Base-by-base conservation (phyloP, 1,140 invertebrate species). In the Pogonognathellus flavescens region DNA sequence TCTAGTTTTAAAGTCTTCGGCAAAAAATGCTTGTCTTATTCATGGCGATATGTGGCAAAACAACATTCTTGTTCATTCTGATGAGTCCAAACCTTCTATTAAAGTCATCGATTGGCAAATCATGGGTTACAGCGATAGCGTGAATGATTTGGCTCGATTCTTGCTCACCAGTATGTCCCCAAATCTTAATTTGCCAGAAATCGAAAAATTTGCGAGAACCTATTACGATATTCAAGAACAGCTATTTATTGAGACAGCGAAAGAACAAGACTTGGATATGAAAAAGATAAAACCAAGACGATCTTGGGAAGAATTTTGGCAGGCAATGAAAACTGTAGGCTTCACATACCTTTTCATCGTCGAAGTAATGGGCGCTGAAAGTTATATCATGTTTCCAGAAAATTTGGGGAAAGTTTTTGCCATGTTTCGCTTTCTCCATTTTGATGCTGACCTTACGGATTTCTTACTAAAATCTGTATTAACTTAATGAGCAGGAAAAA, bases 41-140 rank as follows among this genome's bases (percentile, higher is more conserved):
- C 87, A 88, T 52, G 85, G 85, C 6, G 87, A 88, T 62, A 53
- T 88, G 50, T 88, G 87, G 87, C n/a, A 83, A 53, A 60, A 62
- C 1, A 88, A 88, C 25, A 52, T 84, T 11, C 53, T 88, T 41
- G 31, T 41, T 1, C 1, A 41, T 41, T 41, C 31, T 41, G 31
- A 41, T 6, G 31, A 1, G 31, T 3, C 31, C 13, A 66, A 66
- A 66, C 18, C 20, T 0, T 72, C 81, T 0, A 80, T 83, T 20
- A 86, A 86, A 62, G 25, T 84, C 31, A 87, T 87, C 18, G 87
- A 87, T 55, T 87, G 87, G 87, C 87, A 87, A 41, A 13, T 87
- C n/a, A 0, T 82, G 13, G 53, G 84, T 11, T 84, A 84, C 20
- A 83, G 16, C 6, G 83, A 87, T 49, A 50, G 85, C 3, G 66